Conservation (phyloP, 1,140 invertebrate species). For the Drosophila bocki region DNA sequence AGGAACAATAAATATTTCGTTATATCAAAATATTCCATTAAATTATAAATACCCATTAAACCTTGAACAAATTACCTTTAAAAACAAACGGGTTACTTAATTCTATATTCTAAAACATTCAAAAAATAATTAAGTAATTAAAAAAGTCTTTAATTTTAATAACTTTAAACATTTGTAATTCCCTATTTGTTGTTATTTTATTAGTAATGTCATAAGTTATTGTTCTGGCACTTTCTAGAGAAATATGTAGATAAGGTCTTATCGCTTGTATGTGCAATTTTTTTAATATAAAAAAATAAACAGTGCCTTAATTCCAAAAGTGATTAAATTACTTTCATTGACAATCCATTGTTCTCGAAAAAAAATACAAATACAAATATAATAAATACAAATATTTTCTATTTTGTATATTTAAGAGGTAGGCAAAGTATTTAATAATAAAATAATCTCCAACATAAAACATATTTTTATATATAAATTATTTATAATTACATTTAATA, state of each 20-base stretch:
- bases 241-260: not conserved
- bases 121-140: not conserved
- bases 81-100: not conserved
- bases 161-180: not conserved
- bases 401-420: no score
- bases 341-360: no score
- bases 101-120: not conserved
- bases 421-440: no score
- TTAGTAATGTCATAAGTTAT: not conserved
- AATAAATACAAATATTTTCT: no score
- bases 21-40: not conserved
- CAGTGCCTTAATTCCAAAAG: no score
- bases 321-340: no score
- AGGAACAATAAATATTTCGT: not conserved
- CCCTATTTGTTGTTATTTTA: not conserved
- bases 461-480: no score
- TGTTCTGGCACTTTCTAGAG: not conserved
- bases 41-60: no score
- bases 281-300: not conserved
- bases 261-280: not conserved
- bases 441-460: no score
- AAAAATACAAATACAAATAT: no score
- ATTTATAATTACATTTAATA: no score
- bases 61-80: not conserved
- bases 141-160: not conserved